Base-by-base conservation (phyloP, 2,888 invertebrate genomes). In the Tolmerus cingulatus region DNA sequence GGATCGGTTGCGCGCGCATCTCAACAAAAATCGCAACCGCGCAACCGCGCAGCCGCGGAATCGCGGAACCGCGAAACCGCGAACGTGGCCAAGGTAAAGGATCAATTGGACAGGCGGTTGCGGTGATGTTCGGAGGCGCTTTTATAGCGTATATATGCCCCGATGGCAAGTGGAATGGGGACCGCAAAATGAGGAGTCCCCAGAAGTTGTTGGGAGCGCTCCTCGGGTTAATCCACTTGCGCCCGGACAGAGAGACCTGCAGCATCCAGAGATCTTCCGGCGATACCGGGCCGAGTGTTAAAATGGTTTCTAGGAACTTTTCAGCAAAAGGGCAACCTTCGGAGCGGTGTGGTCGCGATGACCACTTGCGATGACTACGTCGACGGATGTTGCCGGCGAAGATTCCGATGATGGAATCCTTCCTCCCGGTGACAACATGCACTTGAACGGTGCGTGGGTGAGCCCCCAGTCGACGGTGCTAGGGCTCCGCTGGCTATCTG, bases 231-330 rank as follows among this genome's bases (percentile, higher is more conserved):
- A 85, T 85, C 85, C 85, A 85, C 85, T 85, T 85, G 85, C 43
- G 46, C 85, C 16, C 16, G 30, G 30, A 34, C 43, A 30, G 27
- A 23, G 27, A 23, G 19, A n/a, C 77, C 77, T 37, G 86, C 57
- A 77, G 27, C 55, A 19, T 1, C 51, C 1, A 55, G 86, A 86
- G 55, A 77, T 86, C 51, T 77, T 37, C 19, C 66, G 57, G 78
- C 57, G 55, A 86, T 78, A 86, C 57, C 86, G 78, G 85, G 9
- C 51, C 86, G 88, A 88, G 88, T 88, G 87, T 88, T 88, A 87
- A 88, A 88, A 88, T 88, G 87, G 88, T 86, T 88, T 88, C 88
- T 86, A 79, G 86, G 88, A 88, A 88, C 66, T 82, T 85, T 86
- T 34, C n/a, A 57, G 57, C 12, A 14, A 86, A 57, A 78, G 86